These are phyloP conservation scores for Philotrypesis tridentata DNA, from an alignment of 1,140 invertebrate genomes.

Conservation along the genomic window DNA sequence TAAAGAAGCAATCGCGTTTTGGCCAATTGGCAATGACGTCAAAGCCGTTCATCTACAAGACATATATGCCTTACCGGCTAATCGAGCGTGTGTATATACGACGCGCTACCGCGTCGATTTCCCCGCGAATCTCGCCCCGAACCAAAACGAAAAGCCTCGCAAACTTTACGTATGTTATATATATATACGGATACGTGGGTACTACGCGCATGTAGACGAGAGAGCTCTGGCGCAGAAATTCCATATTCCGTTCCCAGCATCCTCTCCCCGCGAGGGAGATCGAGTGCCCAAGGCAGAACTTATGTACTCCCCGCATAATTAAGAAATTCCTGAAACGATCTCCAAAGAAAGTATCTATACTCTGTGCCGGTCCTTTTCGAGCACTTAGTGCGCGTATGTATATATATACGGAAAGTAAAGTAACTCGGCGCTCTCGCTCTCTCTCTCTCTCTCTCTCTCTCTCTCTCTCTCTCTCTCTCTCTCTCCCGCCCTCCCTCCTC, in stretches of 20 bases:
- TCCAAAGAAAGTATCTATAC: not conserved
- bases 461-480: not conserved
- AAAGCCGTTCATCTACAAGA: no score
- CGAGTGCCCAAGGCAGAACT: not conserved
- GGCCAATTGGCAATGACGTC: no score
- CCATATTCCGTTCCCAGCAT: not conserved
- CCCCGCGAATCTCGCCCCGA: no score
- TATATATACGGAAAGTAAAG: not conserved
- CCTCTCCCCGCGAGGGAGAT: not conserved
- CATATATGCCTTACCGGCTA: no score
- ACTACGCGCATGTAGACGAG: no score
- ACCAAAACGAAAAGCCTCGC: not conserved
- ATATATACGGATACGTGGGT: no score
- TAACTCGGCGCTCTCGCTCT: not conserved
- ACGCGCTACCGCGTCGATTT: no score
- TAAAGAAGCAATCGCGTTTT: no score
- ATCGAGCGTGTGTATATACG: no score
- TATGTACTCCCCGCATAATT: constrained; percentile 3
- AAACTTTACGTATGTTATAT: not conserved
- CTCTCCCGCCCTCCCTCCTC: no score
- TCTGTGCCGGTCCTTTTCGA: not conserved
- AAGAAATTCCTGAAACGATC: constrained; percentile 18
- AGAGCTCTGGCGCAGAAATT: not conserved
- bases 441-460: not conserved
- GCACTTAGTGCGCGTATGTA: not conserved